Percentiles rank a stretch among this genome's conserved stretches.
phyloP scores from a whole-genome alignment of 2,113 vertebrate genomes.

The Aptenodytes forsteri region DNA sequence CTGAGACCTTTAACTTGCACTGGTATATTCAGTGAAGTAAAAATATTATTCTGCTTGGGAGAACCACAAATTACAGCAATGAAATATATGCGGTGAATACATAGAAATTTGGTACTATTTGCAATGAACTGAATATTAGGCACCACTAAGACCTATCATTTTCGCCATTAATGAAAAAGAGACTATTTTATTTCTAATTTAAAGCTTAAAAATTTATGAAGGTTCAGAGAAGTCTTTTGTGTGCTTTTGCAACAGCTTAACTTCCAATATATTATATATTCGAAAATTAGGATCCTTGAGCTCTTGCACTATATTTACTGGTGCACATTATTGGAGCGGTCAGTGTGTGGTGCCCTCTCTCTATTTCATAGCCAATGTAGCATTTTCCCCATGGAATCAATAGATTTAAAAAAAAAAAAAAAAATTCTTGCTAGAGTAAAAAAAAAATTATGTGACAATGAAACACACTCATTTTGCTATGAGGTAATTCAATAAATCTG shows the following conservation, averaged over 20 bases:
- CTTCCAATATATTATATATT: slow-evolving; percentile 33
- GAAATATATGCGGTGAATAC: neutral
- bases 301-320: slow-evolving; percentile 30
- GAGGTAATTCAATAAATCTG: slow-evolving; percentile 70
- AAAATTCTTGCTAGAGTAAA: neutral
- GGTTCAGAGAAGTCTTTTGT: slow-evolving; percentile 1
- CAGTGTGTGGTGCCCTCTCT: slow-evolving; percentile 53
- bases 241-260: slow-evolving; percentile 39
- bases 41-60: slow-evolving; percentile 56
- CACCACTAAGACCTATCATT: slow-evolving; percentile 8
- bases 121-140: slow-evolving; percentile 13
- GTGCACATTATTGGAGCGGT: slow-evolving; percentile 12
- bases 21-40: slow-evolving; percentile 33
- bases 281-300: slow-evolving; percentile 30
- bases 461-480: slow-evolving; percentile 49
- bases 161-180: neutral
- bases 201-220: slow-evolving; percentile 35
- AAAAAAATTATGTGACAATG: slow-evolving; percentile 21
- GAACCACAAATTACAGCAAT: slow-evolving; percentile 53
- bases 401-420: neutral
- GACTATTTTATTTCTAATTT: slow-evolving; percentile 43
- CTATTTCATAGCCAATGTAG: slow-evolving; percentile 52
- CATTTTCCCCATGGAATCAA: slow-evolving; percentile 44
- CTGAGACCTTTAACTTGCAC: slow-evolving; percentile 40
- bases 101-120: slow-evolving; percentile 1